phyloP scores from a whole-genome alignment of 2,113 vertebrate genomes.

The Thalassarche chlororhynchos region DNA sequence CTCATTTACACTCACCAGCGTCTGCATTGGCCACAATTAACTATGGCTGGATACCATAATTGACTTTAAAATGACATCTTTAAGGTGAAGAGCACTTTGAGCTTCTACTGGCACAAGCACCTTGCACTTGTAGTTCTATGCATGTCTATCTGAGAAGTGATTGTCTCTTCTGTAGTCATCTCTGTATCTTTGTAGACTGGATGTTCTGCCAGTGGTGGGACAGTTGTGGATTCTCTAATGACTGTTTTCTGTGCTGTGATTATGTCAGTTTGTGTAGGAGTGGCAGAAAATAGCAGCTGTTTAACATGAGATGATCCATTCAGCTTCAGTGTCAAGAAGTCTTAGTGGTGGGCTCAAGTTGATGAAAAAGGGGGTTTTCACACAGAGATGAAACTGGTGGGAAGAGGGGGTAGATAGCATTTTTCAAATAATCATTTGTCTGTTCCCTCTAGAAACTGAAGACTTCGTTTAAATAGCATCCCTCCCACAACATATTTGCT shows the following conservation, averaged over 20 bases:
- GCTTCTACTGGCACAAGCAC: background rate
- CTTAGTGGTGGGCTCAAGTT: background rate
- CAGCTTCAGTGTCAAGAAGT: background rate
- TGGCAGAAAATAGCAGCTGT: background rate
- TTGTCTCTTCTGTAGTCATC: background rate
- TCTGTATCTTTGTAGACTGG: background rate
- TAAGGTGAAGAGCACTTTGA: background rate
- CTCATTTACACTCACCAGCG: background rate
- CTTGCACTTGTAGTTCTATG: background rate
- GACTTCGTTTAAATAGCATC: background rate
- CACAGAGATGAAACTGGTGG: background rate
- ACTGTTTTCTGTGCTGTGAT: background rate
- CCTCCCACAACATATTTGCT: background rate
- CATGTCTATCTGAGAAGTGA: background rate
- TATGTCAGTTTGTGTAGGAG: background rate
- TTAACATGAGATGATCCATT: background rate
- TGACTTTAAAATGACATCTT: background rate
- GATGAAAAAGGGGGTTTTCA: background rate
- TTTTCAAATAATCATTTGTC: background rate
- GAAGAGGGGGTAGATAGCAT: background rate
- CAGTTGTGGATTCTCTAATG: background rate
- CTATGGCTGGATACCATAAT: background rate
- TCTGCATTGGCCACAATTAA: background rate
- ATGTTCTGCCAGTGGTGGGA: background rate
- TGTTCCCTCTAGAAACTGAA: background rate